Conservation (phyloP, 2,888 invertebrate genomes). For the Patella pellucida region DNA sequence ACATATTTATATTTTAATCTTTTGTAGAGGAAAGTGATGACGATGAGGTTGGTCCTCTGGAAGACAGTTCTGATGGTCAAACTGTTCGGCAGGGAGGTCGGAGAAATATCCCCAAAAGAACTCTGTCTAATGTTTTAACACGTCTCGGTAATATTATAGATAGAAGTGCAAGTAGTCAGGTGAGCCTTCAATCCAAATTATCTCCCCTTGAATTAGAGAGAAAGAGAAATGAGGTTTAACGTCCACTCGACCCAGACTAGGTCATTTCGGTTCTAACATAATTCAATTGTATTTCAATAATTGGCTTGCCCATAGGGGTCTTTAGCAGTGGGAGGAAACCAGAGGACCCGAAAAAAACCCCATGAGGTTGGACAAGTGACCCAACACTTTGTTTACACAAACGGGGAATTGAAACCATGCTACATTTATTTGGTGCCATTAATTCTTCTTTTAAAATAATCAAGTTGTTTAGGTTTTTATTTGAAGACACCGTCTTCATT, state of each 20-base stretch:
- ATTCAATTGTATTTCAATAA: no score
- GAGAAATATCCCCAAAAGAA: conserved; percentile 26
- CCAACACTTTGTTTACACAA: no score
- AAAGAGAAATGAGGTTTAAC: no score
- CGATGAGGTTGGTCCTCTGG: conserved; percentile 14
- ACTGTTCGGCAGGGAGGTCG: neutral
- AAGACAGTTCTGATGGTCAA: neutral
- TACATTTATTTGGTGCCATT: neutral
- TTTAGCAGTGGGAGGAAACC: no score
- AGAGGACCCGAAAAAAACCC: no score
- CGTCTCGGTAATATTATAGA: conserved; percentile 88
- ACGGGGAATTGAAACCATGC: no score
- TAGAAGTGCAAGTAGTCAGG: conserved; percentile 57
- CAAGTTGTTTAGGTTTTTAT: neutral
- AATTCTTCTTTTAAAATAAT: conserved; percentile 13
- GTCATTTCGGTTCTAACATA: no score
- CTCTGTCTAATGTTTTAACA: conserved; percentile 84
- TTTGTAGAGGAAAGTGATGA: conserved; percentile 25
- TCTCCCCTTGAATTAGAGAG: no score
- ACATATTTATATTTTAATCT: no score
- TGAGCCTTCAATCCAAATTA: conserved; percentile 36
- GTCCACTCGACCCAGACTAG: no score
- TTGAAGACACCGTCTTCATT: neutral
- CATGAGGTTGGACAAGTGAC: no score
- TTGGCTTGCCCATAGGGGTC: no score